Evolutionary conservation across 1,140 invertebrate genomes (phyloP), one percentile per base, ranked within the genome.

Genomic region (Reticulitermes speratus): DNA sequence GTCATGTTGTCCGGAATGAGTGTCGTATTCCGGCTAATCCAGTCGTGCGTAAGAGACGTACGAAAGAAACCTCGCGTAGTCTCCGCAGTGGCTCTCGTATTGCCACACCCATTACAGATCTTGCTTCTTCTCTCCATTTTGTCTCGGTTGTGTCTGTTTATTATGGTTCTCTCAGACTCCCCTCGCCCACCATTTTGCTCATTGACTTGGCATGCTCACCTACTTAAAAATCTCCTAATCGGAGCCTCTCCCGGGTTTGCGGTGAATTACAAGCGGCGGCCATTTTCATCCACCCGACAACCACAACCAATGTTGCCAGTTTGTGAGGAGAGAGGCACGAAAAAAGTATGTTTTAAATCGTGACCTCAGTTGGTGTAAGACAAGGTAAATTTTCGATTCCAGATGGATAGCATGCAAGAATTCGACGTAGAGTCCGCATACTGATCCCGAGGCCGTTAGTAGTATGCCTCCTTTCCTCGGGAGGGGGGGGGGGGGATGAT

Each of bases 181-280:
- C n/a, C 65, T 25, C 65, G 25, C 65, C 65, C 65, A 75, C 65
- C 65, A 30, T 75, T 75, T 75, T 30, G 65, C 3, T 25, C n/a
- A 30, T 30, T 75, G 65, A 25, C n/a, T 75, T 30, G 65, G 65
- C 65, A 75, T 75, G 65, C 65, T 75, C 65, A 30, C 65, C 14
- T 23, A 75, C 6, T 7, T 75, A 25, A 25, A 25, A n/a, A n/a
- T 75, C 65, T 75, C 65, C 65, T 75, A 75, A 75, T 75, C 65
- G 65, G 65, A 75, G 65, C 65, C 65, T 25, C 65, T 75, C 65
- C n/a, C 9, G 6, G 30, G 48, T 45, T 59, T 52, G 83, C 83
- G 30, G 45, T 59, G 83, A 30, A 84, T 84, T 84, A 48, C 83
- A 84, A 84, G 83, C 83, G 83, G 83, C 83, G 45, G 83, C 83